Evolutionary conservation across 1,140 invertebrate genomes (phyloP).

Genomic region (Calosoma granatense): DNA sequence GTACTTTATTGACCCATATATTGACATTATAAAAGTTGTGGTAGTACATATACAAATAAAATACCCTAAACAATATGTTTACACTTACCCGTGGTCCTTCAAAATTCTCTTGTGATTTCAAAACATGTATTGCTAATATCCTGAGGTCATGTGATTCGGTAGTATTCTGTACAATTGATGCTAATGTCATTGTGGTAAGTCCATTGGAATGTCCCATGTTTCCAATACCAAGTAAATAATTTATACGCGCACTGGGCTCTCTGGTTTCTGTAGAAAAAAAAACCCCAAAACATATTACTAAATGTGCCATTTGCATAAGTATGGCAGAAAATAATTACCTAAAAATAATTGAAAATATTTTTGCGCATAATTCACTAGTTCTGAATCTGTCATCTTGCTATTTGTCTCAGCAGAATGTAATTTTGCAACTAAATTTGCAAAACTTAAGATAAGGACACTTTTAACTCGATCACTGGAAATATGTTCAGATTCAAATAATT

Average conservation of each 20-base stretch:
- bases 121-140: background rate
- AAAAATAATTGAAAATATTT: slow-evolving; percentile 3
- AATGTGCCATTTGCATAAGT: background rate
- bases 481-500: too few relatives aligned
- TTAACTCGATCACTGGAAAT: too few relatives aligned
- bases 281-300: background rate
- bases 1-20: too few relatives aligned
- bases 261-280: background rate
- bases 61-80: background rate
- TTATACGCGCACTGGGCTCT: background rate
- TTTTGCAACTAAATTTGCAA: background rate
- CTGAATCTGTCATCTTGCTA: too few relatives aligned
- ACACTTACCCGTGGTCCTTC: background rate
- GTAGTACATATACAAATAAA: too few relatives aligned
- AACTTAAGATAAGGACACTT: background rate
- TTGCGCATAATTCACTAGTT: background rate
- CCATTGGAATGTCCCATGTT: background rate
- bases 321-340: background rate
- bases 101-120: background rate
- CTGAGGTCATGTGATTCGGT: background rate
- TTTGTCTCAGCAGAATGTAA: too few relatives aligned
- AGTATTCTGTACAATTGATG: background rate
- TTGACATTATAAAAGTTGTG: too few relatives aligned
- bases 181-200: background rate
- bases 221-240: background rate